phyloP scores from a whole-genome alignment of 2,113 vertebrate genomes.

The Myocastor coypus region DNA sequence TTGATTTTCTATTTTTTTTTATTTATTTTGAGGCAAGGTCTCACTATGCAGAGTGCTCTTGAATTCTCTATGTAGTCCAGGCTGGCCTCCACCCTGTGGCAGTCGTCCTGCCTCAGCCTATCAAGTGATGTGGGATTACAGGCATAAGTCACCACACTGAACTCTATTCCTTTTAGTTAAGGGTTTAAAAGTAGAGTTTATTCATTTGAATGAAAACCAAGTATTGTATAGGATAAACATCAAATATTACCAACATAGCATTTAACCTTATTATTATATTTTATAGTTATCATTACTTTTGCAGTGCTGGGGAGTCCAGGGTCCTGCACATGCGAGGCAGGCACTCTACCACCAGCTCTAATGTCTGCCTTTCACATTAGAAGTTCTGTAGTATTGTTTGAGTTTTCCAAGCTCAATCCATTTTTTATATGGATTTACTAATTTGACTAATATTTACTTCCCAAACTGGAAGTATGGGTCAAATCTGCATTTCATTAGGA shows the following conservation, averaged over 20 bases:
- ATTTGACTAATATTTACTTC: background rate
- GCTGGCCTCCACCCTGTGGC: background rate
- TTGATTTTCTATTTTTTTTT: background rate
- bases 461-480: background rate
- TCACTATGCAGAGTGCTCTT: background rate
- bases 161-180: background rate
- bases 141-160: too few species aligned
- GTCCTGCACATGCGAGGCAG: background rate
- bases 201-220: background rate
- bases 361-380: background rate
- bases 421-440: background rate
- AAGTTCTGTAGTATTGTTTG: slow-evolving; percentile 17
- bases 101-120: background rate
- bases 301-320: background rate
- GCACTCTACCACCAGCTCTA: background rate
- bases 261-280: background rate
- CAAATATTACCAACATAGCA: background rate
- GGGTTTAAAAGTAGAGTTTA: slow-evolving; percentile 44
- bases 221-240: background rate
- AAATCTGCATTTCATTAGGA: slow-evolving; percentile 12
- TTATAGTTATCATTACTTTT: background rate
- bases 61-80: background rate
- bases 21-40: background rate
- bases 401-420: slow-evolving; percentile 41
- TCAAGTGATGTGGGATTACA: background rate